Conservation (phyloP, 2,797 vertebrate species). For the Pseudomugil tenellus region DNA sequence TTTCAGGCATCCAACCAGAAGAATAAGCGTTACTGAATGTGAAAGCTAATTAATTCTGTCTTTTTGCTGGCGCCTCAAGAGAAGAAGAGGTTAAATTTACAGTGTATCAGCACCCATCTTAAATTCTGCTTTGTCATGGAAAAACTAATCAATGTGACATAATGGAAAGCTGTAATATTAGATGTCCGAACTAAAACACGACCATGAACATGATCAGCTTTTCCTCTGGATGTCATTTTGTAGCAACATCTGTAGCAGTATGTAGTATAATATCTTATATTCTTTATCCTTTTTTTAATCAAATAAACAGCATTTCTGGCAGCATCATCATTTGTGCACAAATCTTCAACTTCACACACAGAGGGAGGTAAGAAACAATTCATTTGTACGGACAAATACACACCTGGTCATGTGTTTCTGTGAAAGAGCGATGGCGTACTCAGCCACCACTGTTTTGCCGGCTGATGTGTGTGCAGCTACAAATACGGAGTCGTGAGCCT, state of each 20-base stretch:
- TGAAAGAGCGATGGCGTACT: slow-evolving; percentile 92
- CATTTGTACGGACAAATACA: slow-evolving; percentile 20
- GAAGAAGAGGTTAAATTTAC: background rate
- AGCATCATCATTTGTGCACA: background rate
- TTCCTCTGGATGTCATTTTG: too few species aligned
- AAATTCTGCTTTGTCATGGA: too few species aligned
- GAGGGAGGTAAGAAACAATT: background rate
- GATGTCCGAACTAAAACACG: background rate
- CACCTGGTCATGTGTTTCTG: slow-evolving; percentile 96
- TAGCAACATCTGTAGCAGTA: too few species aligned
- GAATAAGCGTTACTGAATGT: background rate
- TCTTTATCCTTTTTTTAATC: too few species aligned
- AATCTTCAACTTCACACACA: background rate
- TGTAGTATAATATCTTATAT: too few species aligned
- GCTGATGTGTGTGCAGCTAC: slow-evolving; percentile 94
- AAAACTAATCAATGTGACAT: background rate
- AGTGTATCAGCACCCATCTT: background rate
- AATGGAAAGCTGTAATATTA: background rate
- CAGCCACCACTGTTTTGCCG: slow-evolving; percentile 93
- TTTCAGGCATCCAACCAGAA: too few species aligned
- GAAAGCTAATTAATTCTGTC: background rate
- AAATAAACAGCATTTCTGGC: background rate
- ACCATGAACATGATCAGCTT: too few species aligned
- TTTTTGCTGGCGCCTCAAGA: background rate
- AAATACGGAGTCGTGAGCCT: slow-evolving; percentile 90